These are phyloP conservation scores for Drosophila fulvimacula DNA, from an alignment of 2,888 invertebrate genomes.

Conservation along the genomic window DNA sequence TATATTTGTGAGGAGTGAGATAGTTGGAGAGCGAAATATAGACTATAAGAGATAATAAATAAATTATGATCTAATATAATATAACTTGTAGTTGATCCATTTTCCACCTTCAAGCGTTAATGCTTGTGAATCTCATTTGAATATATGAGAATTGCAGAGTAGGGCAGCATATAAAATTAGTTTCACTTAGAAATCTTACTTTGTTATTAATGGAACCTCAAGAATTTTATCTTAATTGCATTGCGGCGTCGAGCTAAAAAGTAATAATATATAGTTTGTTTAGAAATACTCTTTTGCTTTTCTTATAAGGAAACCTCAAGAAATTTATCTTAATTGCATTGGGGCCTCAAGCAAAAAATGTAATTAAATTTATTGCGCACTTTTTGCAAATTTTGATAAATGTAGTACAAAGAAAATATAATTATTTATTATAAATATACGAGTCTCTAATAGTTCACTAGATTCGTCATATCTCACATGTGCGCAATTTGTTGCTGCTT, in stretches of 20 bases:
- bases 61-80: neutral
- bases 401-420: neutral
- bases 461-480: neutral
- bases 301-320: neutral
- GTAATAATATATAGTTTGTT: no score
- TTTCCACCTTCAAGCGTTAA: neutral
- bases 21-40: neutral
- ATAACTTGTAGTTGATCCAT: neutral
- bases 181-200: neutral
- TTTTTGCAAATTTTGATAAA: conserved; percentile 16
- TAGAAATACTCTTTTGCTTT: neutral
- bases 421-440: neutral
- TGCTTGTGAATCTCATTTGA: neutral
- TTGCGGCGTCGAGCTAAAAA: conserved; percentile 5
- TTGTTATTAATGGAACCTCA: neutral
- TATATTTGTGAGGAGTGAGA: neutral
- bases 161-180: neutral
- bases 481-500: neutral
- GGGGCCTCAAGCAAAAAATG: conserved; percentile 8
- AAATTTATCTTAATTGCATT: neutral
- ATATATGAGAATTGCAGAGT: neutral
- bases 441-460: neutral
- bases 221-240: neutral
- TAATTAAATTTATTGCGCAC: conserved; percentile 39
- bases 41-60: no score